Conservation (phyloP, 2,113 vertebrate genomes). For the Pelecanus crispus region DNA sequence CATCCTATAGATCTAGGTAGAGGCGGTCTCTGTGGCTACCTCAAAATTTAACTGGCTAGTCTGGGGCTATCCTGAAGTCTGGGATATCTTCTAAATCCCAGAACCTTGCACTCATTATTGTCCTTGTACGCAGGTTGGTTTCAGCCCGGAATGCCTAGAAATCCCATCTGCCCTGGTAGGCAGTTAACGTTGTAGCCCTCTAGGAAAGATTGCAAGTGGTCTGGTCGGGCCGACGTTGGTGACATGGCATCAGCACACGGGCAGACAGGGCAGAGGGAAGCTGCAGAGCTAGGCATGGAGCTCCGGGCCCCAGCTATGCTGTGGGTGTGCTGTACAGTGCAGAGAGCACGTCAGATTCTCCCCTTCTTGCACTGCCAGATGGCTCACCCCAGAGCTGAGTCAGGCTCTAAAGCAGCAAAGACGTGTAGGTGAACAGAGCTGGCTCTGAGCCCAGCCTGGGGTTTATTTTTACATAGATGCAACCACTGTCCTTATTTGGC, state of each 20-base stretch:
- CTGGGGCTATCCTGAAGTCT: background rate
- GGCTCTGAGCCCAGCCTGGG: conserved; percentile 9
- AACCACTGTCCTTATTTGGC: conserved; percentile 24
- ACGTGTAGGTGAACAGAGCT: background rate
- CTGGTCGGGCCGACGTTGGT: background rate
- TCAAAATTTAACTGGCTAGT: background rate
- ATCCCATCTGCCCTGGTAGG: background rate
- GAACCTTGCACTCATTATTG: background rate
- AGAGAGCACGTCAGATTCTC: background rate
- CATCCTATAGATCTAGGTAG: background rate
- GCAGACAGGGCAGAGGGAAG: background rate
- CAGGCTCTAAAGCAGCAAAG: background rate
- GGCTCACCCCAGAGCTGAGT: background rate
- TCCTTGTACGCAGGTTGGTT: background rate
- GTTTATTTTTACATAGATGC: background rate
- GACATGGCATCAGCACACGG: fast-evolving
- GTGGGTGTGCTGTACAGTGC: background rate
- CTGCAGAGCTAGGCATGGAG: background rate
- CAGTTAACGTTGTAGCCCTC: background rate
- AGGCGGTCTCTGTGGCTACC: background rate
- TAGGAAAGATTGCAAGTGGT: background rate
- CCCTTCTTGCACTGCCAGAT: background rate
- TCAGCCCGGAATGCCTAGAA: background rate
- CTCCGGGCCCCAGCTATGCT: fast-evolving
- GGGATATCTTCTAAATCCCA: background rate